Evolutionary conservation across 2,113 vertebrate genomes (phyloP).

Genomic region (Phyllopteryx taeniolatus): DNA sequence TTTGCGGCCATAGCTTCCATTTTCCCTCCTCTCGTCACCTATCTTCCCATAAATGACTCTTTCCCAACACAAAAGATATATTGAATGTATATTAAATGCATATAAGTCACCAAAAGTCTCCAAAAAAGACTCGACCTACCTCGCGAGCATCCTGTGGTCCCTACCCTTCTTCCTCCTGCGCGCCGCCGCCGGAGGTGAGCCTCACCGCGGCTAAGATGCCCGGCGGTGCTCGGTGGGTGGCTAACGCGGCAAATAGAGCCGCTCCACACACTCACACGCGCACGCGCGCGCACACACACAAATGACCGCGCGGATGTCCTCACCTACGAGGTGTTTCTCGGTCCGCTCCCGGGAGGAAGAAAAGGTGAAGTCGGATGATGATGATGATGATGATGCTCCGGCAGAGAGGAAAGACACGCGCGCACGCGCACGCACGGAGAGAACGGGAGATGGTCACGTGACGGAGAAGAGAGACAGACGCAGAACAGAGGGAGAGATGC

Average conservation of each 20-base stretch:
- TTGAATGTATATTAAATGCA: not conserved
- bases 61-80: too few relatives aligned
- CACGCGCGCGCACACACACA: slow-evolving; percentile 46
- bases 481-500: not conserved
- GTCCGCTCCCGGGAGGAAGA: slow-evolving; percentile 7
- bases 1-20: slow-evolving; percentile 58
- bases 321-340: not conserved
- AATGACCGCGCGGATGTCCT: slow-evolving; percentile 30
- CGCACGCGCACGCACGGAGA: not conserved
- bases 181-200: slow-evolving; percentile 32
- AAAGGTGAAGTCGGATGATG: not conserved
- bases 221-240: slow-evolving; percentile 3
- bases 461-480: not conserved
- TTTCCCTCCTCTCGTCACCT: slow-evolving; percentile 38
- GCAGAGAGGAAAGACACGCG: not conserved
- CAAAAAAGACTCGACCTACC: slow-evolving; percentile 40
- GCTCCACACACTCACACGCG: slow-evolving; percentile 67
- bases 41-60: not conserved
- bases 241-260: slow-evolving; percentile 22
- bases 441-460: not conserved
- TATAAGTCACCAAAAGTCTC: too few relatives aligned
- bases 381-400: not conserved
- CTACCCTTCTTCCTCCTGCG: slow-evolving; percentile 26
- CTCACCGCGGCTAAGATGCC: slow-evolving; percentile 12
- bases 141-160: slow-evolving; percentile 43